Base-by-base conservation (phyloP, 2,888 invertebrate species). In the Dinocampus coccinellae region DNA sequence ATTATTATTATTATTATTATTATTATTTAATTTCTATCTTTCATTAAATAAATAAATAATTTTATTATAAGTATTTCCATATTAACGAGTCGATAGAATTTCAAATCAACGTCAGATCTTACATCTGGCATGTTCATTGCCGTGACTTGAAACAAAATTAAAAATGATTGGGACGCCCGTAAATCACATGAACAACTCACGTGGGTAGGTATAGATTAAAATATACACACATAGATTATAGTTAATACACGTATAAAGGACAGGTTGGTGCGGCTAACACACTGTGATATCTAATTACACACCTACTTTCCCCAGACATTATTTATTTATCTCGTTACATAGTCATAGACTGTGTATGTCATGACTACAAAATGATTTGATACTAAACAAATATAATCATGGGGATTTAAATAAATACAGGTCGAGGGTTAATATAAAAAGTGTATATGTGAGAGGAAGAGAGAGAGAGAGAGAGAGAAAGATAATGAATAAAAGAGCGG, bases 291-390 rank as follows among this genome's bases (percentile, higher is more conserved):
- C 69, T 74, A 73, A 71, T 72, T 72, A 70, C 75, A 72, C 68
- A 69, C 67, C 72, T 64, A 75, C 77, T 75, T 77, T 75, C 75
- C 57, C 70, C 73, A 29, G 47, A 53, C 64, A 76, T 78, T 78
- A 78, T 76, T 78, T 73, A 76, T 78, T 76, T 69, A 73, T 33
- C 73, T 75, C 71, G 70, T 73, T 75, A 75, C 63, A 52, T 52
- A 58, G 52, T 13, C 36, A 24, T 42, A 53, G 13, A 20, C 22
- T 33, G 24, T 64, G 52, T 36, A 47, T n/a, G 64, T 6, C 7
- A 20, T 55, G 11, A 24, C 55, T 24, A 47, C 16, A 20, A 47
- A 47, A 47, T 47, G 7, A 47, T 47, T 26, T 55, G 55, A 26
- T 24, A 26, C 52, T 68, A 26, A 63, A 61, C 62, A 63, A 63